These are phyloP conservation scores for Nymphalis urticae DNA, from an alignment of 2,888 invertebrate species.

Conservation along the genomic window DNA sequence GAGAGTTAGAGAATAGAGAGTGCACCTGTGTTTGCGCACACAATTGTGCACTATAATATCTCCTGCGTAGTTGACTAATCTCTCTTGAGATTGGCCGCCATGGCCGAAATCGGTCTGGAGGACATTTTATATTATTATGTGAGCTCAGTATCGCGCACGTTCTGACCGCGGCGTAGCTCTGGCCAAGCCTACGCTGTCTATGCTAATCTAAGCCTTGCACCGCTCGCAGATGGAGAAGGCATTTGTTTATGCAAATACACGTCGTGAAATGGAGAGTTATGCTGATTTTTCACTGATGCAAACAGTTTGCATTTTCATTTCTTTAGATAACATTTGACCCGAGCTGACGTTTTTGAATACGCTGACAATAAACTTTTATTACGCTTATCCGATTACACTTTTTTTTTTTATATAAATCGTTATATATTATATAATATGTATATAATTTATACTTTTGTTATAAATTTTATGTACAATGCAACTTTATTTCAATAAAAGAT, in stretches of 20 bases:
- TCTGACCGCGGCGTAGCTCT: slow-evolving; percentile 22
- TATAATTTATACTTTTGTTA: too few species aligned
- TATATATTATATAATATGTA: too few species aligned
- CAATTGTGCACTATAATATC: too few species aligned
- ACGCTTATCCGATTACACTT: slow-evolving; percentile 22
- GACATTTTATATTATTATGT: too few species aligned
- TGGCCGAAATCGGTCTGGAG: too few species aligned
- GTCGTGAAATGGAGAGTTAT: slow-evolving; percentile 52
- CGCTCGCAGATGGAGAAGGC: slow-evolving; percentile 49
- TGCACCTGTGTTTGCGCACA: too few species aligned
- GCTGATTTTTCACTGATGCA: slow-evolving; percentile 50
- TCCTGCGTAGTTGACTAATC: too few species aligned
- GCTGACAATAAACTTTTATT: slow-evolving; percentile 35
- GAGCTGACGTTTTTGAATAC: slow-evolving; percentile 33
- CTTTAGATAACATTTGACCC: slow-evolving; percentile 44
- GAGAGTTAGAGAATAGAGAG: too few species aligned
- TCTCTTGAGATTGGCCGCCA: too few species aligned
- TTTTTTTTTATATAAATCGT: neutral
- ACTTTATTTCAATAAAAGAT: slow-evolving; percentile 17
- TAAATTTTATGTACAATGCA: neutral
- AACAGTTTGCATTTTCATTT: slow-evolving; percentile 47
- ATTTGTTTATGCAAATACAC: slow-evolving; percentile 50
- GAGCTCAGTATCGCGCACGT: slow-evolving; percentile 15
- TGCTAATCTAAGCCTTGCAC: slow-evolving; percentile 32
- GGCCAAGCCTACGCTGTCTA: slow-evolving; percentile 48